Evolutionary conservation across 1,140 invertebrate species (phyloP).

Genomic region (Maniola jurtina): DNA sequence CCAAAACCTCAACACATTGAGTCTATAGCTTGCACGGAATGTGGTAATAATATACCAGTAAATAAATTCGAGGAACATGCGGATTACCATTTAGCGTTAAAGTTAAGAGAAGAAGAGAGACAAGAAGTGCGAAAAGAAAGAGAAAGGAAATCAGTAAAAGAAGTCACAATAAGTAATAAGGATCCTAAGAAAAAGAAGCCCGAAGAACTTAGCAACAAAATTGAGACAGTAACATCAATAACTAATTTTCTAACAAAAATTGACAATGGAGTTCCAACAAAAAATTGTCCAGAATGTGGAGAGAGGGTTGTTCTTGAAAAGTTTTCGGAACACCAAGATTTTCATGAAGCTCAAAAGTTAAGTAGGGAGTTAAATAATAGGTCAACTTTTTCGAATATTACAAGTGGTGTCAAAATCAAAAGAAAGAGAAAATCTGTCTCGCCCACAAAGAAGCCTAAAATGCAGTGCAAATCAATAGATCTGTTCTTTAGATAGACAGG

Average conservation of each 20-base stretch:
- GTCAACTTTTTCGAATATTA: constrained; percentile 38
- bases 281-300: constrained; percentile 82
- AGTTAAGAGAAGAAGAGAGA: constrained; percentile 79
- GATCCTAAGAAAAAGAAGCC: constrained; percentile 34
- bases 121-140: constrained; percentile 46
- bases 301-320: constrained; percentile 80
- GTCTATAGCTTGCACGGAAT: constrained; percentile 72
- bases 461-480: constrained; percentile 63
- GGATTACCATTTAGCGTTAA: constrained; percentile 82
- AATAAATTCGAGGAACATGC: constrained; percentile 76
- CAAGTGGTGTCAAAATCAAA: constrained; percentile 40
- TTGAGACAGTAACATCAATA: constrained; percentile 46
- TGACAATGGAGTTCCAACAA: constrained; percentile 51
- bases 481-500: constrained; percentile 53
- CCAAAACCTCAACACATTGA: constrained; percentile 30
- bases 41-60: constrained; percentile 74
- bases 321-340: constrained; percentile 84
- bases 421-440: constrained; percentile 59
- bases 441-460: constrained; percentile 58
- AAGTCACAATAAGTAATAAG: constrained; percentile 32
- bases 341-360: constrained; percentile 84
- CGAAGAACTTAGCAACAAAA: constrained; percentile 33
- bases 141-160: constrained; percentile 37
- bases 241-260: constrained; percentile 60
- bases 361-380: constrained; percentile 70